Evolutionary conservation across 2,797 vertebrate species (phyloP).

Genomic region (Oreonectes daqikongensis): DNA sequence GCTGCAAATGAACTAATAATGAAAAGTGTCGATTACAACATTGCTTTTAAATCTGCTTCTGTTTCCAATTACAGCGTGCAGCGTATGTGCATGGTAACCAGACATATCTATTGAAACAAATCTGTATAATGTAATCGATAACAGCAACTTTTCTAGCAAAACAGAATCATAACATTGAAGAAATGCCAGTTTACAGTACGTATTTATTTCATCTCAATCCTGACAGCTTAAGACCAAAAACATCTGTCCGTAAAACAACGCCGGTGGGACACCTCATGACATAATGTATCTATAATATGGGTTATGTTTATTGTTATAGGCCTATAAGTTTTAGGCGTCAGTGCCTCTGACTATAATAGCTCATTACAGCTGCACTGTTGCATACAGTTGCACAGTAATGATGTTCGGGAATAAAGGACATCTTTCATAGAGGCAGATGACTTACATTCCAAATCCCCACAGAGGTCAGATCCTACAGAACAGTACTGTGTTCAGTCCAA

Average conservation of each 20-base stretch:
- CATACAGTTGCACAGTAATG: not conserved
- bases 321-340: not conserved
- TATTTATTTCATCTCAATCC: not conserved
- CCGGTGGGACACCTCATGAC: not conserved
- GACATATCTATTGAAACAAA: not conserved
- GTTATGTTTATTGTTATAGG: not conserved
- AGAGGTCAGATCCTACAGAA: constrained; percentile 57
- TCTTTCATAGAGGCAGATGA: constrained; percentile 22
- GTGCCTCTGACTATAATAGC: not conserved
- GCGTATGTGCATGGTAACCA: not conserved
- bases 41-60: not conserved
- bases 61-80: not conserved
- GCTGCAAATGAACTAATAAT: not conserved
- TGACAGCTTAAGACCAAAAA: not conserved
- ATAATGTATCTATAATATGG: not conserved
- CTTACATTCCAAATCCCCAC: constrained; percentile 30
- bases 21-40: not conserved
- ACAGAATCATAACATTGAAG: too few relatives aligned
- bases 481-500: constrained; percentile 39
- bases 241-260: not conserved
- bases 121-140: too few relatives aligned
- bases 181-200: too few relatives aligned
- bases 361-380: constrained; percentile 2
- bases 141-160: too few relatives aligned
- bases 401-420: constrained; percentile 3